Base-by-base conservation (phyloP, 2,113 vertebrate species). In the Physeter macrocephalus region DNA sequence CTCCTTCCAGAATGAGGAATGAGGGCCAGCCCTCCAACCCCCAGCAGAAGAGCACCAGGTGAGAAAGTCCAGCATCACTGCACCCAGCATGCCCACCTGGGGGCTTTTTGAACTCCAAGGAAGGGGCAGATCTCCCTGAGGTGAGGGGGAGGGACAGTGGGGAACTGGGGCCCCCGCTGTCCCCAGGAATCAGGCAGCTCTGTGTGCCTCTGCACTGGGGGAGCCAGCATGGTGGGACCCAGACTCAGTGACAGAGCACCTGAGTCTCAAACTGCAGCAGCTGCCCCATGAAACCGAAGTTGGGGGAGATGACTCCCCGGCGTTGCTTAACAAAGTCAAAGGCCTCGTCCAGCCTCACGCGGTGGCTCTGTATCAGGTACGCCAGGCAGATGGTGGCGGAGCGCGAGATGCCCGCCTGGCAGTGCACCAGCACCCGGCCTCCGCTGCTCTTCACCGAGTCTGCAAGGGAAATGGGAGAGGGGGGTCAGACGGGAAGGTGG, bases 281-380 rank as follows among this genome's bases (percentile, higher is more conserved):
- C 98, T 99, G 99, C 25, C 99, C 99, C 99, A 99, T 99, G 98
- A 99, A 99, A 98, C 99, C 99, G 96, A 99, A 99, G 96, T 99
- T 99, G 85, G 99, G 99, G 0, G 99, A 99, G 98, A 99, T 99
- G 98, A 99, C 99, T 21, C 99, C 99, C 67, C 99, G 99, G 25
- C 99, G 99, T 66, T 99, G 99, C 72, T 99, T 99, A 41, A 99
- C 99, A 0, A 99, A 99, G 97, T 99, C 99, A 0, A 99, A 99
- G 75, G 99, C 99, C 93, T 99, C 99, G 0, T 99, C 99, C 96
- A 99, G 98, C 25, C 99, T 98, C 80, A 99, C 99, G 0, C 98
- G 98, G 93, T 98, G 99, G 97, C 98, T 99, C 98, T 99, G 99
- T 98, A 99, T 99, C 97, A 99, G 98, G 98, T 99, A 99, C 0